Base-by-base conservation (phyloP, 2,888 invertebrate species). In the Molanna angustata region DNA sequence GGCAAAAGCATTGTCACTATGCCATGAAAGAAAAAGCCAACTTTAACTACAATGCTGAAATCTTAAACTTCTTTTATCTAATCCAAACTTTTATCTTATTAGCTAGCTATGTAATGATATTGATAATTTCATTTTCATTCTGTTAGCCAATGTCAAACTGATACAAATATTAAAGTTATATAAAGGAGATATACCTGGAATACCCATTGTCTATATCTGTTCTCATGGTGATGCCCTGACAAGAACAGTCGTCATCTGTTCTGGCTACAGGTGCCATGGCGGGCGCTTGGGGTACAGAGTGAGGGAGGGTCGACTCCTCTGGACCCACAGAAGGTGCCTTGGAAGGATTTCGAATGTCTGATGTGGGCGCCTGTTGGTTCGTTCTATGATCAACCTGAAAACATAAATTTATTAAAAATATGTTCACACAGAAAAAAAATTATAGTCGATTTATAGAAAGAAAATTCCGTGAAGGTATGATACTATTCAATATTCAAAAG, bases 191-290 rank as follows among this genome's bases (percentile, higher is more conserved):
- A 6, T 46, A 59, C 56, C 59, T 59, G 21, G 56, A 59, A 46
- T 59, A 59, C 20, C 54, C 59, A 49, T 56, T 59, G 39, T 59
- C 56, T 7, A 51, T 54, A 17, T 59, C 56, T 3, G 53, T 51
- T 17, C 54, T 49, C 18, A 52, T 44, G 37, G 52, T 33, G 7
- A 40, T 31, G 13, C 21, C 35, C 11, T 47, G 47, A 40, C 47
- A 52, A n/a, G 42, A 17, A 7, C 48, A 52, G 37, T 47, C 47
- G 7, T 47, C 42, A n/a, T 53, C 44, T 17, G 13, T 19, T 16
- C 7, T 20, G 13, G 22, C 37, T 31, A 20, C 40, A 4, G 31
- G 27, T 17, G 14, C 19, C 21, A 35, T 17, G n/a, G 11, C 37
- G 6, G 22, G 19, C 2, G 14, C 39, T 7, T 40, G 20, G 4